Evolutionary conservation across 2,113 vertebrate genomes (phyloP), one percentile per base, ranked within the genome.

Genomic region (Alethe diademata): DNA sequence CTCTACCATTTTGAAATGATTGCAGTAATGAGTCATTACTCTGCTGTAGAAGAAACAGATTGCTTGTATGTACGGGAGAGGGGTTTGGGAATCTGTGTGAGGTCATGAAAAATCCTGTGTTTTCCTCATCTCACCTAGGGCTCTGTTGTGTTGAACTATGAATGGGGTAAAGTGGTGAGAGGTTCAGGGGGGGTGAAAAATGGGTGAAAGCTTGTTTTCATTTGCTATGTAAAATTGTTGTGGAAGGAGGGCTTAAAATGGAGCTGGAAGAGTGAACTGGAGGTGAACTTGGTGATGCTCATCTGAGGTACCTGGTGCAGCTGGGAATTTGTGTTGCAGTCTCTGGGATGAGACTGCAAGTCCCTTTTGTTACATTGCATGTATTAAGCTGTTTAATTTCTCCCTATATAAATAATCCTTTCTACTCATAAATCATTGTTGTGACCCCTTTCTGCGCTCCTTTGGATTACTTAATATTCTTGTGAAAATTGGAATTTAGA

Each of bases 351-450:
- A 64, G 31, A 17, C 51, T 28, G 12, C 3, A 6, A 56, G 26
- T 83, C 6, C 4, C 20, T 76, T 65, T 31, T 31, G 38, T 35
- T 62, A 9, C 0, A 0, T 26, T 66, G 11, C 1, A 1, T 43
- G 11, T 28, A 3, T 22, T 48, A 64, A 40, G 19, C 26, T 88
- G 31, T 45, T 45, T 0, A 6, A 65, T 73, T 86, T 56, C 16
- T 38, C 4, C 5, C 7, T 45, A 1, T 36, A 6, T n/a, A 53
- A 87, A 40, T 61, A 76, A 80, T 28, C 5, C 7, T 73, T 82
- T 78, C 19, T 90, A 42, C 13, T 88, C 14, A 4, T n/a, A n/a
- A 56, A 40, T 75, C 0, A 9, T 7, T 90, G 72, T 72, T 61
- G n/a, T 69, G 28, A 23, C 2, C 1, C 10, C 28, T 86, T 9